These are phyloP conservation scores for Heteropelma amictum DNA, from an alignment of 2,888 invertebrate genomes.

Conservation along the genomic window DNA sequence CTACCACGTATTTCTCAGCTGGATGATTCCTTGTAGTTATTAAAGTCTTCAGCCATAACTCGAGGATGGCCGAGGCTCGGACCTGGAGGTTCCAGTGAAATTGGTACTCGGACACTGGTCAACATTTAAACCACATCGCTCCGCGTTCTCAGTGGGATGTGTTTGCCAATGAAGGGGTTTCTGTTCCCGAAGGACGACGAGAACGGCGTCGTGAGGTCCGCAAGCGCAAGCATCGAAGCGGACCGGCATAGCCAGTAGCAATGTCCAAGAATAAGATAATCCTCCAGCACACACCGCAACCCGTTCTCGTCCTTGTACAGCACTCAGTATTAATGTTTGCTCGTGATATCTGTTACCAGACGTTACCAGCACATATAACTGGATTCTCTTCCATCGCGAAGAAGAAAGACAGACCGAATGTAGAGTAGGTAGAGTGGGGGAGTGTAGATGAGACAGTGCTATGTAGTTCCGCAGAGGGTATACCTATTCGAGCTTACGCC, in stretches of 20 bases:
- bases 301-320: constrained; percentile 51
- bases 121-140: constrained; percentile 59
- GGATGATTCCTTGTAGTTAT: constrained; percentile 49
- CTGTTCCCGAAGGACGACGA: constrained; percentile 59
- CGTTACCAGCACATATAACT: constrained; percentile 66
- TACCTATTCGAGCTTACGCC: constrained; percentile 69
- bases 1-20: constrained; percentile 35
- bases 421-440: neutral
- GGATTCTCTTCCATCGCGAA: constrained; percentile 30
- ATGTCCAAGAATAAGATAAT: constrained; percentile 76
- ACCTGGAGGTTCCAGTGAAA: constrained; percentile 32
- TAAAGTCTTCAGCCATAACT: constrained; percentile 22
- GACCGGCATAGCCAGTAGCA: constrained; percentile 58
- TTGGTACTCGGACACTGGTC: constrained; percentile 55
- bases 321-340: constrained; percentile 76
- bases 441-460: constrained; percentile 34
- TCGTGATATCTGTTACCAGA: constrained; percentile 76
- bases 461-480: constrained; percentile 61
- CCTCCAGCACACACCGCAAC: constrained; percentile 69
- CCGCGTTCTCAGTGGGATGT: constrained; percentile 51
- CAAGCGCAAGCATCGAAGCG: constrained; percentile 49
- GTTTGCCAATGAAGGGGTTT: constrained; percentile 58
- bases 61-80: constrained; percentile 17
- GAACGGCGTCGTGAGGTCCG: constrained; percentile 45
- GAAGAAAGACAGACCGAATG: constrained; percentile 11